A percentile compares a stretch with the other conserved stretches of the same genome.
phyloP scores from a whole-genome alignment of 2,113 vertebrate genomes.

The Seriola quinqueradiata region DNA sequence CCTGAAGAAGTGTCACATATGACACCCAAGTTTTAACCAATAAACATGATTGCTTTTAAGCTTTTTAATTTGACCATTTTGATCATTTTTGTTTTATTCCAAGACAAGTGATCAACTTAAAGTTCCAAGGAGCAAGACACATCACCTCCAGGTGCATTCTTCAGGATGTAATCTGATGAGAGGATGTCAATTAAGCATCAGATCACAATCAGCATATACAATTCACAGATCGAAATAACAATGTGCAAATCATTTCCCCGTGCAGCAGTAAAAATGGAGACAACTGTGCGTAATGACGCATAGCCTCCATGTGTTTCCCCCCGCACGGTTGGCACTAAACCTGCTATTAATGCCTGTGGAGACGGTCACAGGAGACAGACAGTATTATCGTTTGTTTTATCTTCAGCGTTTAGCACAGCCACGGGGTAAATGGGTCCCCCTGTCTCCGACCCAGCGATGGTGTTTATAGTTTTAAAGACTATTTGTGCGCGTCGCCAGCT shows the following conservation, averaged over 20 bases:
- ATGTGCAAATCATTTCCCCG: background rate
- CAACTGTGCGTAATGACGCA: conserved; percentile 70
- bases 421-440: conserved; percentile 94
- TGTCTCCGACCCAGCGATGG: conserved; percentile 87
- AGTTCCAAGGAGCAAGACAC: background rate
- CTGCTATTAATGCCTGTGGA: conserved; percentile 94
- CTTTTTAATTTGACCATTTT: background rate
- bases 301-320: conserved; percentile 78
- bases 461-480: conserved; percentile 99
- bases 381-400: conserved; percentile 98
- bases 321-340: conserved; percentile 86
- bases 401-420: conserved; percentile 93
- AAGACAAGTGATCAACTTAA: background rate
- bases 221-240: conserved; percentile 19
- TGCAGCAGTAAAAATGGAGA: conserved; percentile 22
- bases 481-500: conserved; percentile 91
- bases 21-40: conserved; percentile 36
- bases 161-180: background rate
- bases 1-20: conserved; percentile 49
- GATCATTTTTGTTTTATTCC: background rate
- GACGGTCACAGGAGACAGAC: conserved; percentile 94
- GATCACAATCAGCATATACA: background rate
- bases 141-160: background rate
- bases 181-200: background rate
- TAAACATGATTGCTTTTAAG: background rate